Percentiles rank a stretch among this genome's conserved stretches.
phyloP scores from a whole-genome alignment of 1,140 invertebrate species.

The Nebria ingens region DNA sequence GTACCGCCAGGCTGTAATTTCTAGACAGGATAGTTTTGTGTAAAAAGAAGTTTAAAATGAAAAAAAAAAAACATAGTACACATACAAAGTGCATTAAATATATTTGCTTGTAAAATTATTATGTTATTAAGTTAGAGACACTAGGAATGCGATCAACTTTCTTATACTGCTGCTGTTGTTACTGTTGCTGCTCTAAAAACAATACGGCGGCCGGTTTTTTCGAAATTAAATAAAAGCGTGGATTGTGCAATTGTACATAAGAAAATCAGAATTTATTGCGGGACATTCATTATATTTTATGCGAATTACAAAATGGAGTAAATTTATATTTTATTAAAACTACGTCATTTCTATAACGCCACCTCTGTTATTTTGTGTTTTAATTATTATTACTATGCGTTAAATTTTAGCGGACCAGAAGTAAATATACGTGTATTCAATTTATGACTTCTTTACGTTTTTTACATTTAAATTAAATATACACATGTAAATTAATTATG shows the following conservation, averaged over 20 bases:
- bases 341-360: conserved; percentile 28
- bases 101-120: conserved; percentile 9
- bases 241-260: conserved; percentile 34
- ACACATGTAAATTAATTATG: too few relatives aligned
- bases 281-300: conserved; percentile 28
- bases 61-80: too few relatives aligned
- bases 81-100: conserved; percentile 35
- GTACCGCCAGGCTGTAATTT: conserved; percentile 37
- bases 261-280: conserved; percentile 24
- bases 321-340: conserved; percentile 31
- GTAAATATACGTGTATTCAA: too few relatives aligned
- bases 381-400: too few relatives aligned
- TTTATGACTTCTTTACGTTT: too few relatives aligned
- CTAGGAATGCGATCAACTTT: background rate
- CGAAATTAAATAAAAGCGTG: background rate
- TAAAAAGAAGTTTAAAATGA: too few relatives aligned
- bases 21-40: conserved; percentile 35
- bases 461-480: too few relatives aligned
- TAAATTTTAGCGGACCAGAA: too few relatives aligned
- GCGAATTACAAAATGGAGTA: conserved; percentile 28
- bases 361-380: too few relatives aligned
- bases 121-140: conserved; percentile 5
- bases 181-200: too few relatives aligned
- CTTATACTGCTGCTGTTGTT: background rate
- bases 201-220: too few relatives aligned